Conservation (phyloP, 2,113 vertebrate species). For the Hiodon alosoides region DNA sequence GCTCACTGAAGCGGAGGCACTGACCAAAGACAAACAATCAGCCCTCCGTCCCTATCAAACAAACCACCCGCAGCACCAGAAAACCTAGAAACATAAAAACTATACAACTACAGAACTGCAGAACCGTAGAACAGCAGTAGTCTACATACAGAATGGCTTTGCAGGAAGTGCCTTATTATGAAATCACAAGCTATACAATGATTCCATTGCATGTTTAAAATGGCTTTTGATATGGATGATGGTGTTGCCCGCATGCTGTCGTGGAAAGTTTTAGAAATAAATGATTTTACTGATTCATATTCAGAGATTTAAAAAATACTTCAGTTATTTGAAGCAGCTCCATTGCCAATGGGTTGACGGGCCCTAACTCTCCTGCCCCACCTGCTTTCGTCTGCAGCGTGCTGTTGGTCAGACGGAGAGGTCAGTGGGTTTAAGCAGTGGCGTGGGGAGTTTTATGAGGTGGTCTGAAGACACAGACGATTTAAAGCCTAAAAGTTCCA, state of each 20-base stretch:
- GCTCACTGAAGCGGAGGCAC: no score
- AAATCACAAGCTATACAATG: background rate
- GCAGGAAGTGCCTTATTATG: background rate
- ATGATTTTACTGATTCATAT: no score
- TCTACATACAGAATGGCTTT: background rate
- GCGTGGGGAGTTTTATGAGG: background rate
- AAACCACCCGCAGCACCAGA: no score
- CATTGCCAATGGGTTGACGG: no score
- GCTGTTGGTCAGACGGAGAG: constrained; percentile 8
- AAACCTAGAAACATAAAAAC: no score
- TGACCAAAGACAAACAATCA: no score
- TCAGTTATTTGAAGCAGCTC: no score
- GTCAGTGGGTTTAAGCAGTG: constrained; percentile 44
- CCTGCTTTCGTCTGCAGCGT: background rate
- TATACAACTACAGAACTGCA: no score
- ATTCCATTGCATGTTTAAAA: background rate
- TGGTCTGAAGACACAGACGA: constrained; percentile 22
- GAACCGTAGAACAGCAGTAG: background rate
- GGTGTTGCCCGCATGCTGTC: background rate
- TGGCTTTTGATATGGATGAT: background rate
- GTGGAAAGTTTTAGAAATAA: no score
- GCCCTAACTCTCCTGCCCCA: no score
- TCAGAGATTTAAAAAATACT: no score
- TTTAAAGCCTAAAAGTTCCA: constrained; percentile 35
- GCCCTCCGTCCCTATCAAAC: no score